These are phyloP conservation scores for Trichechus manatus DNA, from an alignment of 2,113 vertebrate species.

Conservation along the genomic window DNA sequence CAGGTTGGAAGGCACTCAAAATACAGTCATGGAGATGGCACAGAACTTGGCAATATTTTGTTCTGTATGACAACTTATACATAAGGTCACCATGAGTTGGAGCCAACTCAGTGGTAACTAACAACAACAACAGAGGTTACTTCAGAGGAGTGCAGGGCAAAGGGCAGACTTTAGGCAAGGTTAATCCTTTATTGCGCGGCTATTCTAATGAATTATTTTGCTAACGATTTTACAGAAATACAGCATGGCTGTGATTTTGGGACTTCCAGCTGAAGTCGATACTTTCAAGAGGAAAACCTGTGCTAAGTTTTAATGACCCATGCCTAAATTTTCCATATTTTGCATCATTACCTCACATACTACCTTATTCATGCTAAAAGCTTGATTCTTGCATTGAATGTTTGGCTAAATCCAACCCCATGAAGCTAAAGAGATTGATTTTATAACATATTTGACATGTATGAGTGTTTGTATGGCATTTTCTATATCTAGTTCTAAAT, in stretches of 20 bases:
- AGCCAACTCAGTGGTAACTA: background rate
- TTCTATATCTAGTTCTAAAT: background rate
- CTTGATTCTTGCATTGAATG: slow-evolving; percentile 10
- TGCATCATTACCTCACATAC: background rate
- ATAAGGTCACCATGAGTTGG: background rate
- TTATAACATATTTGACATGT: background rate
- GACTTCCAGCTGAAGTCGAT: background rate
- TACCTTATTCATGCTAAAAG: background rate
- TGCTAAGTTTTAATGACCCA: slow-evolving; percentile 31
- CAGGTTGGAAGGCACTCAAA: background rate
- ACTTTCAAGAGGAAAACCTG: slow-evolving; percentile 17
- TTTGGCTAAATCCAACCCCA: background rate
- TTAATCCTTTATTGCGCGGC: background rate
- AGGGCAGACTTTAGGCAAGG: background rate
- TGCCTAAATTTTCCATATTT: slow-evolving; percentile 6
- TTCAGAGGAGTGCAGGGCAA: background rate
- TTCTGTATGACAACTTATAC: background rate
- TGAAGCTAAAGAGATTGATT: slow-evolving; percentile 13
- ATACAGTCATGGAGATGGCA: background rate
- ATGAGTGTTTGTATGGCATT: background rate
- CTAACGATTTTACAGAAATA: background rate
- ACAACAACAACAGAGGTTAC: background rate
- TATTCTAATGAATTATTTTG: slow-evolving; percentile 17
- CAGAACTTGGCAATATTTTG: background rate
- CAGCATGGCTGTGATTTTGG: background rate